These are phyloP conservation scores for Nephrotoma appendiculata DNA, from an alignment of 2,888 invertebrate genomes.

Conservation along the genomic window DNA sequence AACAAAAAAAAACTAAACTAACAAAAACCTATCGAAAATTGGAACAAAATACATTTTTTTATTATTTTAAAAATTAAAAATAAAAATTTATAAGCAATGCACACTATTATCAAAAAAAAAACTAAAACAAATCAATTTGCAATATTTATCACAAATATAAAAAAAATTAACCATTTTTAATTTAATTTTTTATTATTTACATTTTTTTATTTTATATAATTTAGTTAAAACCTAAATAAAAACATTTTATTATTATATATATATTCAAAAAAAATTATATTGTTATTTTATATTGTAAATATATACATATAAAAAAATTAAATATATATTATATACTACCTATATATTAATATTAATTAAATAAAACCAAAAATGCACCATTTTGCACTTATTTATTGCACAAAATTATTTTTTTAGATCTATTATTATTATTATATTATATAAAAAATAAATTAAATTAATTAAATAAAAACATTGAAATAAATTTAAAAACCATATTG, in stretches of 20 bases:
- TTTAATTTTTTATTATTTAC: neutral
- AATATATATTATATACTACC: neutral
- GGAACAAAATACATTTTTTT: neutral
- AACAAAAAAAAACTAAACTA: neutral
- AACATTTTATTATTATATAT: neutral
- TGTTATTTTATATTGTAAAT: neutral
- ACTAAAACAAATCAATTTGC: neutral
- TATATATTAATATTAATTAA: neutral
- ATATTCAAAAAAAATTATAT: neutral
- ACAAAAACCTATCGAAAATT: neutral
- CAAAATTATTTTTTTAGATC: conserved; percentile 1
- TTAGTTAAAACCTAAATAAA: neutral
- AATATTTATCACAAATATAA: neutral
- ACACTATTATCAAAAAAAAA: neutral
- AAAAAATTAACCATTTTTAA: neutral
- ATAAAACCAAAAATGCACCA: conserved; percentile 1
- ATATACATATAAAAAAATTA: neutral
- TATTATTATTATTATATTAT: neutral
- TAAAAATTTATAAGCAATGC: neutral
- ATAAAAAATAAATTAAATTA: neutral
- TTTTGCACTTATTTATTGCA: conserved; percentile 5
- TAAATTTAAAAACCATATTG: conserved; percentile 4
- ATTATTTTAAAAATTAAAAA: neutral
- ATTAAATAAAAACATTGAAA: neutral
- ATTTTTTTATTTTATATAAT: neutral